Conservation (phyloP, 1,140 invertebrate genomes). For the Euborellia annulipes region DNA sequence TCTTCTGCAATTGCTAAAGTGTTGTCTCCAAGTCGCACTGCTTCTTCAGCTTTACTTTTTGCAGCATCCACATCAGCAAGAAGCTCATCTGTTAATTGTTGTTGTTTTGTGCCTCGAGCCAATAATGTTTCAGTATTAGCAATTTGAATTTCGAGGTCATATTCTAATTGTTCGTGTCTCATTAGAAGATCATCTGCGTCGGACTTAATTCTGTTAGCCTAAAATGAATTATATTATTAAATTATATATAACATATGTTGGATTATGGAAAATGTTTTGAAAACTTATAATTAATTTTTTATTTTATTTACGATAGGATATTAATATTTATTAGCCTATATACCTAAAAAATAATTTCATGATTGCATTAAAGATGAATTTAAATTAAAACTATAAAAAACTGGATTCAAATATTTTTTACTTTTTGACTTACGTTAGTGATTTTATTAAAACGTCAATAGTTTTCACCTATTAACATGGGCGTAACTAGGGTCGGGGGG, state of each 20-base stretch:
- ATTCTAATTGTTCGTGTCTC: constrained; percentile 36
- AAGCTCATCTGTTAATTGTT: constrained; percentile 44
- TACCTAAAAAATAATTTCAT: no score
- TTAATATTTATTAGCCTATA: no score
- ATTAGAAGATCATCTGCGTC: constrained; percentile 34
- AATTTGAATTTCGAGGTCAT: constrained; percentile 42
- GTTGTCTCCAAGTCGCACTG: constrained; percentile 65
- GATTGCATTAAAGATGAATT: no score
- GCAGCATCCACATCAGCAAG: constrained; percentile 52
- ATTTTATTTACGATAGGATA: no score
- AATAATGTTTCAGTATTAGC: constrained; percentile 33
- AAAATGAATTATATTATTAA: not conserved
- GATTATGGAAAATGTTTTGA: no score
- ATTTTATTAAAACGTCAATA: no score
- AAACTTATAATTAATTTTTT: no score
- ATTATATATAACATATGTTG: not conserved
- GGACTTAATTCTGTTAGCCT: constrained; percentile 18
- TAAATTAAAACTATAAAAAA: no score
- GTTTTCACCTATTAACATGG: no score
- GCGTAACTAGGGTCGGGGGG: no score
- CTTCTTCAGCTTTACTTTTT: constrained; percentile 56
- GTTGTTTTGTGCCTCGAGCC: constrained; percentile 34
- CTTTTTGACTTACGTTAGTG: no score
- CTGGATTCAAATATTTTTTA: no score
- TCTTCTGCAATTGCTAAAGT: constrained; percentile 74